A percentile compares a stretch with the other conserved stretches of the same genome.
Conservation (phyloP, 1,140 invertebrate species). For the Coelopa frigida region DNA sequence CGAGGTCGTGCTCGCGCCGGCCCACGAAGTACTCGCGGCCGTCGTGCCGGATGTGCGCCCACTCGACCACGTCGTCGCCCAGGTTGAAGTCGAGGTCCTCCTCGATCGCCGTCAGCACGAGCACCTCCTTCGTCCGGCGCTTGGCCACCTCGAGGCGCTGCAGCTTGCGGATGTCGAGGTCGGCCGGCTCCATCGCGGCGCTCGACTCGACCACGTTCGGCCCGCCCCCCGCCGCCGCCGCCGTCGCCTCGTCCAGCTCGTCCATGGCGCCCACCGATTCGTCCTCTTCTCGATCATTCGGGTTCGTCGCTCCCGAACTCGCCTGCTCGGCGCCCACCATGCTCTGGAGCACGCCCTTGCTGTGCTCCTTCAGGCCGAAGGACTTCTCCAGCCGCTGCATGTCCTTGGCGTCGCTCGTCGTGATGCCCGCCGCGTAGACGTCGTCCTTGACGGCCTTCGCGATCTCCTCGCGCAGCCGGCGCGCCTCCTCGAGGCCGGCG, state of each 20-base stretch:
- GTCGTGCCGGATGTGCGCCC: slow-evolving; percentile 22
- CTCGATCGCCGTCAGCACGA: slow-evolving; percentile 26
- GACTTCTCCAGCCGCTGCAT: not conserved
- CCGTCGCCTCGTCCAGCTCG: not conserved
- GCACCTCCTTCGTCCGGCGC: slow-evolving; percentile 30
- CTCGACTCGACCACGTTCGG: slow-evolving; percentile 29
- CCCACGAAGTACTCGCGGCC: slow-evolving; percentile 26
- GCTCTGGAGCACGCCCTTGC: not conserved
- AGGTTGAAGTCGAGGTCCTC: slow-evolving; percentile 24
- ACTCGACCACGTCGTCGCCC: slow-evolving; percentile 24
- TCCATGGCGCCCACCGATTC: not conserved
- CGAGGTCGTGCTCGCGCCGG: slow-evolving; percentile 13
- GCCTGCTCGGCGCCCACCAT: not conserved
- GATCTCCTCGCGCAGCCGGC: slow-evolving; percentile 26
- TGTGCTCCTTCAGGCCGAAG: not conserved
- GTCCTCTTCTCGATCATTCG: not conserved
- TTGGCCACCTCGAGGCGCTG: slow-evolving; percentile 27
- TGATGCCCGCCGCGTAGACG: slow-evolving; percentile 6
- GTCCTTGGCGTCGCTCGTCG: not conserved
- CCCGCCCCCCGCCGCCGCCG: not conserved
- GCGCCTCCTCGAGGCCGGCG: slow-evolving; percentile 12
- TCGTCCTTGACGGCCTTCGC: slow-evolving; percentile 17
- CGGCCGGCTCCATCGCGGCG: slow-evolving; percentile 8
- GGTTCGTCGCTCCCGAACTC: not conserved
- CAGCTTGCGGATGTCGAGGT: slow-evolving; percentile 27